Evolutionary conservation across 1,140 invertebrate species (phyloP).

Genomic region (Temnothorax nylanderi): DNA sequence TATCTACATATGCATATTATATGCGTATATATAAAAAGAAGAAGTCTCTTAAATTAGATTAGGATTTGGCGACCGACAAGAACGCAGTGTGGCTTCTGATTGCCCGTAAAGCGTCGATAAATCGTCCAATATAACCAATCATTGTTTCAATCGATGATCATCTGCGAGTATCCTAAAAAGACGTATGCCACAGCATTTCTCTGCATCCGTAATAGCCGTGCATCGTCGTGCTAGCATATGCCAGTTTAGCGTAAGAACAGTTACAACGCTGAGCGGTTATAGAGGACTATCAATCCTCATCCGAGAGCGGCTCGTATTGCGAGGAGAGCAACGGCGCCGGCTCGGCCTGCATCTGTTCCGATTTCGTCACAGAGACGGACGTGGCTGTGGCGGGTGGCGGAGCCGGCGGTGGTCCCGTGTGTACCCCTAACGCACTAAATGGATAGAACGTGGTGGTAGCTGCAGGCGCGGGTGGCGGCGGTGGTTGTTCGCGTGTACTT

Average conservation of each 20-base stretch:
- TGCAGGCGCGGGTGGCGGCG: conserved; percentile 80
- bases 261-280: conserved; percentile 16
- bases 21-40: conserved; percentile 41
- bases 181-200: conserved; percentile 41
- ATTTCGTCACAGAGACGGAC: conserved; percentile 75
- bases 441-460: conserved; percentile 81
- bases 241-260: not conserved
- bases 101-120: conserved; percentile 44
- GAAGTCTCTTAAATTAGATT: conserved; percentile 48
- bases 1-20: not conserved
- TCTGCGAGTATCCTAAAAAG: conserved; percentile 46
- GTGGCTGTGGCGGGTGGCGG: conserved; percentile 81
- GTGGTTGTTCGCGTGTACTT: conserved; percentile 79
- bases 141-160: conserved; percentile 24
- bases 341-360: conserved; percentile 87
- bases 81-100: conserved; percentile 58
- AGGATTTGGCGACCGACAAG: conserved; percentile 62
- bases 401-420: conserved; percentile 82
- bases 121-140: conserved; percentile 58
- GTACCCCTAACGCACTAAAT: conserved; percentile 84
- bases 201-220: conserved; percentile 6
- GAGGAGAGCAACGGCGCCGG: conserved; percentile 93
- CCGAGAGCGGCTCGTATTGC: conserved; percentile 94
- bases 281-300: conserved; percentile 90
- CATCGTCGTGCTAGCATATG: not conserved